Conservation (phyloP, 2,888 invertebrate genomes). For the Autographa pulchrina region DNA sequence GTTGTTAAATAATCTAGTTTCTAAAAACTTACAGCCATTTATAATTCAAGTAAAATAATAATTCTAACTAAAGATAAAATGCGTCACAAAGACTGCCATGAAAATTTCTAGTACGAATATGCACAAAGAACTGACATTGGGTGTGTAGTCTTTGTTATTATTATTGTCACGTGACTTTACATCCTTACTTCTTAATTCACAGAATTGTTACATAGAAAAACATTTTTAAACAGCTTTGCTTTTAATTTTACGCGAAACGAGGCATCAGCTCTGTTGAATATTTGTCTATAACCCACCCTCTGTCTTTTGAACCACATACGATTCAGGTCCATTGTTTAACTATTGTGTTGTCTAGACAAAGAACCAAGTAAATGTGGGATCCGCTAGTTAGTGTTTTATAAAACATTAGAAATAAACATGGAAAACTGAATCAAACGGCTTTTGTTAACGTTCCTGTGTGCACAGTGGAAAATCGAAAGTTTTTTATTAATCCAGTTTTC, state of each 20-base stretch:
- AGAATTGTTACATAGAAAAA: background rate
- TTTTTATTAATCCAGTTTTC: background rate
- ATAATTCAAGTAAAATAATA: constrained; percentile 15
- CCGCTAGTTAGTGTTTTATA: background rate
- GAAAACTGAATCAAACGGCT: too few relatives aligned
- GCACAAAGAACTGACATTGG: constrained; percentile 14
- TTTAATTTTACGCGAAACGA: too few relatives aligned
- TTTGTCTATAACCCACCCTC: too few relatives aligned
- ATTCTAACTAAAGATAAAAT: constrained; percentile 6
- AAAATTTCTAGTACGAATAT: constrained; percentile 18
- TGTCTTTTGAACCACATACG: too few relatives aligned
- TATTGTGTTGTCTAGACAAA: too few relatives aligned
- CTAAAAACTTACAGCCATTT: background rate
- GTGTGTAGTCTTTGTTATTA: background rate
- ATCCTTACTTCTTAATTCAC: background rate
- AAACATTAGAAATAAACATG: background rate
- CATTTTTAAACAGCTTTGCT: too few relatives aligned
- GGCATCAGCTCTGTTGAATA: too few relatives aligned
- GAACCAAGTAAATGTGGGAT: too few relatives aligned
- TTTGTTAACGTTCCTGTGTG: too few relatives aligned
- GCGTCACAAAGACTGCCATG: constrained; percentile 3
- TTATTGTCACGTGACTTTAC: constrained; percentile 21
- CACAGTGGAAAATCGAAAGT: too few relatives aligned
- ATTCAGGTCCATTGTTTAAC: too few relatives aligned
- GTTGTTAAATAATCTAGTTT: too few relatives aligned